These are phyloP conservation scores for Escarpia spicata DNA, from an alignment of 2,888 invertebrate genomes.

Conservation along the genomic window DNA sequence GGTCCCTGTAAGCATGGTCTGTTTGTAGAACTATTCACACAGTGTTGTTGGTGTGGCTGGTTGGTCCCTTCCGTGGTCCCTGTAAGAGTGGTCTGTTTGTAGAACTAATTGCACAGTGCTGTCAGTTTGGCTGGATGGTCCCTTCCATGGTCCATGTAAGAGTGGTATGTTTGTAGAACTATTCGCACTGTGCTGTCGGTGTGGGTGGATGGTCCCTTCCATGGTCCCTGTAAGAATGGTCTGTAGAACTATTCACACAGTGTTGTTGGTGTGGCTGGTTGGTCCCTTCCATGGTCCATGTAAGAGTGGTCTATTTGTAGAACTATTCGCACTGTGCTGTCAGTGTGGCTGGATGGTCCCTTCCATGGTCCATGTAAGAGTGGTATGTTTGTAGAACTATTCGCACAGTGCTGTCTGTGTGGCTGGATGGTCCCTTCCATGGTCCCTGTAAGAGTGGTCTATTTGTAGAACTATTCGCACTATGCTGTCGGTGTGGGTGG, in stretches of 20 bases:
- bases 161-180: constrained; percentile 67
- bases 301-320: constrained; percentile 72
- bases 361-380: too few species aligned
- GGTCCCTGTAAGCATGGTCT: neutral
- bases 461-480: constrained; percentile 40
- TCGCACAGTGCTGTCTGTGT: constrained; percentile 80
- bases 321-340: constrained; percentile 20
- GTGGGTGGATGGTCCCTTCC: neutral
- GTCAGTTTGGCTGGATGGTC: constrained; percentile 97
- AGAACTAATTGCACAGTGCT: constrained; percentile 68
- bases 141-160: constrained; percentile 85
- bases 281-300: constrained; percentile 96
- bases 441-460: neutral
- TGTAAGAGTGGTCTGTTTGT: constrained; percentile 6
- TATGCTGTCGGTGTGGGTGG: neutral
- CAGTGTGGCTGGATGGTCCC: constrained; percentile 22
- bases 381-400: constrained; percentile 33
- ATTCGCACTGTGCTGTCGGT: constrained; percentile 14
- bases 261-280: constrained; percentile 95
- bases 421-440: constrained; percentile 77
- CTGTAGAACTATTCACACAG: constrained; percentile 52
- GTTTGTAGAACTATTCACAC: constrained; percentile 40
- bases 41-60: neutral
- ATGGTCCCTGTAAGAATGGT: neutral
- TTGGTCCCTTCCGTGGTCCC: neutral